Conservation (phyloP, 2,888 invertebrate genomes). For the Xylophagus ater region DNA sequence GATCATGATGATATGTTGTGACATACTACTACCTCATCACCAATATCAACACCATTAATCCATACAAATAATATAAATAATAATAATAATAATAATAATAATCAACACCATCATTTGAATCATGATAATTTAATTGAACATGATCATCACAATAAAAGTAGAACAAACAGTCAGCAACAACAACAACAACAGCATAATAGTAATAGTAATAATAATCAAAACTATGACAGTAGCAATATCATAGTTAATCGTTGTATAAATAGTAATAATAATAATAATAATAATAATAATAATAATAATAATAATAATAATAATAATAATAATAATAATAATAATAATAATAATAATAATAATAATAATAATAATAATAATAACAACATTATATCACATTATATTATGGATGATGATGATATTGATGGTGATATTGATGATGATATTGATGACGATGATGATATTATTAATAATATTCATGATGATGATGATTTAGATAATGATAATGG, state of each 20-base stretch:
- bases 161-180: constrained; percentile 15
- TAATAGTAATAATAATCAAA: neutral
- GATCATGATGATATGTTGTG: constrained; percentile 25
- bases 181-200: constrained; percentile 13
- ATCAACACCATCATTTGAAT: constrained; percentile 9
- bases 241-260: constrained; percentile 9
- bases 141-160: neutral
- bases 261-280: constrained; percentile 15
- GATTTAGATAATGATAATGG: constrained; percentile 9
- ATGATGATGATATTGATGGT: constrained; percentile 9
- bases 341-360: constrained; percentile 5
- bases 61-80: constrained; percentile 9
- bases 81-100: constrained; percentile 8
- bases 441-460: constrained; percentile 2
- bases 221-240: constrained; percentile 2
- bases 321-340: constrained; percentile 7
- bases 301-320: constrained; percentile 13
- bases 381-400: too few species aligned
- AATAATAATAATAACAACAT: constrained; percentile 10
- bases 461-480: constrained; percentile 7
- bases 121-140: too few species aligned
- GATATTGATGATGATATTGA: constrained; percentile 12
- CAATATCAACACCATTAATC: constrained; percentile 1
- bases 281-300: constrained; percentile 13
- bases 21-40: constrained; percentile 20